A percentile compares a stretch with the other conserved stretches of the same genome.
Conservation (phyloP, 2,888 invertebrate genomes). For the Drosophila hamatofila region DNA sequence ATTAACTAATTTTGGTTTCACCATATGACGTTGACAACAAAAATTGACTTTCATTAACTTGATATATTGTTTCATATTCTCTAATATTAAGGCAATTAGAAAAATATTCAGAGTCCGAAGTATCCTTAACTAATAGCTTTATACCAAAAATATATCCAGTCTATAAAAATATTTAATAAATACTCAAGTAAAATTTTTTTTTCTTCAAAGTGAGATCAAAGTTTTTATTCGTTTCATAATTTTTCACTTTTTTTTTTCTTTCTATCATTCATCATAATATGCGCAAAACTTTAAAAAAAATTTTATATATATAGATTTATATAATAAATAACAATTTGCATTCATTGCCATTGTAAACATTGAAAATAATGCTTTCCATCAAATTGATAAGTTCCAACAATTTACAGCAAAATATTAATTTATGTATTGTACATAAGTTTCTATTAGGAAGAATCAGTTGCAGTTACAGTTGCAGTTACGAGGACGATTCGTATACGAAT, state of each 20-base stretch:
- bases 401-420: slow-evolving; percentile 69
- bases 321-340: slow-evolving; percentile 78
- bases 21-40: background rate
- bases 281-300: slow-evolving; percentile 66
- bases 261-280: slow-evolving; percentile 49
- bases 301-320: slow-evolving; percentile 45
- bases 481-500: slow-evolving; percentile 35
- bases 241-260: slow-evolving; percentile 59
- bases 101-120: no score
- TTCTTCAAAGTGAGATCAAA: slow-evolving; percentile 70
- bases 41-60: background rate
- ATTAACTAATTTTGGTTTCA: background rate
- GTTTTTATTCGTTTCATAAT: slow-evolving; percentile 67
- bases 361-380: slow-evolving; percentile 66
- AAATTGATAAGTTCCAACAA: slow-evolving; percentile 63
- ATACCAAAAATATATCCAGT: background rate
- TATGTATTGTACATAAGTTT: slow-evolving; percentile 74
- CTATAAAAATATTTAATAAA: background rate
- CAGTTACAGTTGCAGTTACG: slow-evolving; percentile 32
- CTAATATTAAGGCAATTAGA: no score
- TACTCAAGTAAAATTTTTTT: background rate
- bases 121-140: background rate
- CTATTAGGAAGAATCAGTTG: slow-evolving; percentile 70
- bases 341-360: slow-evolving; percentile 71
- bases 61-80: background rate